Evolutionary conservation across 2,797 vertebrate species (phyloP).

Genomic region (Australoheros facetus): DNA sequence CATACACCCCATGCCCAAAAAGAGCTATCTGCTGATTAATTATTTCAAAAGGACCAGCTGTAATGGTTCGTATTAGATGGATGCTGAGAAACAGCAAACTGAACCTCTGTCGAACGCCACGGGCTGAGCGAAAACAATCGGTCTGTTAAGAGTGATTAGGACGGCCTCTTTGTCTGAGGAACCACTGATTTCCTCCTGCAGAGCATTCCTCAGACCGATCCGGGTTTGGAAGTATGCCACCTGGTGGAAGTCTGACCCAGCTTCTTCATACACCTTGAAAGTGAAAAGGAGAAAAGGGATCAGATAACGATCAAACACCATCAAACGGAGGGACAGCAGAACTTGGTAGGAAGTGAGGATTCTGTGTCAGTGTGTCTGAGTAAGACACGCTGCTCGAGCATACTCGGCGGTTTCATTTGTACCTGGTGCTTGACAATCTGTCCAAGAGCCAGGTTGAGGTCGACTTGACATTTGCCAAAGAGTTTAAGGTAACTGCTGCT

Average conservation of each 20-base stretch:
- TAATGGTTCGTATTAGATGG: no score
- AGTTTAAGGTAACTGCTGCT: slow-evolving; percentile 97
- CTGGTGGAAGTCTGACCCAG: slow-evolving; percentile 99
- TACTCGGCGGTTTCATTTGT: neutral
- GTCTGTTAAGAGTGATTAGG: slow-evolving; percentile 96
- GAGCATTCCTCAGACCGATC: slow-evolving; percentile 94
- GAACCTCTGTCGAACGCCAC: slow-evolving; percentile 98
- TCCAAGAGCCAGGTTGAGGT: slow-evolving; percentile 95
- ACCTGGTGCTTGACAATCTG: slow-evolving; percentile 99
- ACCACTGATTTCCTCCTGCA: slow-evolving; percentile 96
- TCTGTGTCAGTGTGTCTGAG: neutral
- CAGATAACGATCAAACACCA: rapidly evolving
- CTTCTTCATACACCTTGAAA: slow-evolving; percentile 97
- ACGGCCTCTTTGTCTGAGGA: slow-evolving; percentile 97
- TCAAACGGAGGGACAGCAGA: neutral
- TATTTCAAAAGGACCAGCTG: neutral
- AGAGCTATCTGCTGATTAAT: rapidly evolving
- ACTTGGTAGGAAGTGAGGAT: neutral
- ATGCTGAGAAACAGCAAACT: neutral
- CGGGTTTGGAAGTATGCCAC: slow-evolving; percentile 98
- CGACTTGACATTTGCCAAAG: slow-evolving; percentile 98
- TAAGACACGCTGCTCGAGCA: rapidly evolving
- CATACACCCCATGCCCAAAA: neutral
- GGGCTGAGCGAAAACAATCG: slow-evolving; percentile 97
- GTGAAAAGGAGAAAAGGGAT: neutral